Base-by-base conservation (phyloP, 2,888 invertebrate species). In the Latrodectus elegans region DNA sequence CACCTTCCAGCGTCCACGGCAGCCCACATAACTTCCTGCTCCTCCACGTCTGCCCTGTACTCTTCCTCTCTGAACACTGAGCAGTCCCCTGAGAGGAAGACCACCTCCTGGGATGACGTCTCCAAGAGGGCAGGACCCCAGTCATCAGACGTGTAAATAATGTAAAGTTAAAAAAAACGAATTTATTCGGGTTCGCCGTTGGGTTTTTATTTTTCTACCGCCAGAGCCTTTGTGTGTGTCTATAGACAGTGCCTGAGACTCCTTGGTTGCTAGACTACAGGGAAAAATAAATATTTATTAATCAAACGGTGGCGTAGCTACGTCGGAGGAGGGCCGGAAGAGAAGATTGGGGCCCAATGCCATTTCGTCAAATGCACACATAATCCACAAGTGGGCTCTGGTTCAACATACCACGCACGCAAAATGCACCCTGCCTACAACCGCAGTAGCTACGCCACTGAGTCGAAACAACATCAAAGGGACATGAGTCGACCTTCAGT, bases 171-270 rank as follows among this genome's bases (percentile, higher is more conserved):
- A 65, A 74, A n/a, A 72, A 51, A 72, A 55, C 64, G 60, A 75
- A 55, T 70, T 77, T 73, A 76, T 67, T 71, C 75, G 74, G 70
- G 84, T 82, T 88, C 78, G 60, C 60, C 60, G 87, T 87, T 87
- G 77, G 84, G 79, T 88, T 88, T 88, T 88, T 88, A 88, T 88
- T 88, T 88, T 88, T 88, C 84, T 88, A 88, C 88, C 84, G 88
- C 88, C 88, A 84, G 88, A 82, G 88, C 88, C 88, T 88, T 38
- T 84, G 84, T 80, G 88, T 80, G 88, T 88, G 88, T 83, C 83
- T 86, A 80, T 87, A 88, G 88, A 88, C 88, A 88, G 88, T 88
- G 88, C 88, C 88, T 88, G 84, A 88, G 84, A 88, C 84, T 88
- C 88, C 88, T 88, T 87, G 85, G 80, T 87, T 87, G 86, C 81